Evolutionary conservation across 2,797 vertebrate genomes (phyloP).

Genomic region (Poecile montanus): DNA sequence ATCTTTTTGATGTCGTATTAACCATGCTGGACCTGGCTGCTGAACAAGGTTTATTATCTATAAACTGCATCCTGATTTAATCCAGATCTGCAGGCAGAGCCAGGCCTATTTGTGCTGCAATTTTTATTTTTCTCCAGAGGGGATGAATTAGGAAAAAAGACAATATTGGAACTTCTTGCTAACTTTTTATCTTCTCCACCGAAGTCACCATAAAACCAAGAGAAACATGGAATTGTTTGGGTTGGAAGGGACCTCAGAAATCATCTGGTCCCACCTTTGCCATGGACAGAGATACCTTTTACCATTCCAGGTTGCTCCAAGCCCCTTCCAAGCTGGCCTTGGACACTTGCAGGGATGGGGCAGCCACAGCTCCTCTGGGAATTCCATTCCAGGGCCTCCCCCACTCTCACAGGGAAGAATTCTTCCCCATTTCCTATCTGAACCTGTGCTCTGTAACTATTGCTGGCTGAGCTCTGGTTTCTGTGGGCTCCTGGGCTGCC

Average conservation of each 20-base stretch:
- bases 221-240: neutral
- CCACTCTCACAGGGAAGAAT: neutral
- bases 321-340: fast-evolving
- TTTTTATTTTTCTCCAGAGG: neutral
- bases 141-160: neutral
- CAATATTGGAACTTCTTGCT: neutral
- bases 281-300: neutral
- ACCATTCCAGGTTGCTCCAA: neutral
- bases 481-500: neutral
- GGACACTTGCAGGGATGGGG: neutral
- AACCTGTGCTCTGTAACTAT: neutral
- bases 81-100: neutral
- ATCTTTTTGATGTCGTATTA: neutral
- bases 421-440: neutral
- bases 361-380: neutral
- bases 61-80: neutral
- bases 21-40: neutral
- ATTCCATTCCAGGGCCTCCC: neutral
- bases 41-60: neutral
- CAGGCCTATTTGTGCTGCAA: neutral
- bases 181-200: neutral
- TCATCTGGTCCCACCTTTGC: neutral
- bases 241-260: neutral
- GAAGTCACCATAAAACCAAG: neutral
- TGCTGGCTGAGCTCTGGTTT: neutral